Evolutionary conservation across 2,797 vertebrate genomes (phyloP).

Genomic region (Malacoraja senta): DNA sequence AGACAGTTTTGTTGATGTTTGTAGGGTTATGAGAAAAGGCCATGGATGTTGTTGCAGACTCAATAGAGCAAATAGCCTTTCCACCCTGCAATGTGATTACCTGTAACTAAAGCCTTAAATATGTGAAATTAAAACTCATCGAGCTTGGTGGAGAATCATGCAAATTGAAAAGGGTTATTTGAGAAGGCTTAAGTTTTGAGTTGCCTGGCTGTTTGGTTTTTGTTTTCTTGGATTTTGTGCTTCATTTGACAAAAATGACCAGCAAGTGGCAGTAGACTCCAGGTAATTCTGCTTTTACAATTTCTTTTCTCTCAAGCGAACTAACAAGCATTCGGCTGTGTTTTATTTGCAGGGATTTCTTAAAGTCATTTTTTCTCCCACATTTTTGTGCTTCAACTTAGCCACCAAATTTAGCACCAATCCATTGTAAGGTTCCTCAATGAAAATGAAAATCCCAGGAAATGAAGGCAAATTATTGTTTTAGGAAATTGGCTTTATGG

Average conservation of each 20-base stretch:
- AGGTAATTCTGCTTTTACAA: too few relatives aligned
- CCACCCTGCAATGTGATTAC: not conserved
- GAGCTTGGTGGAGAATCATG: not conserved
- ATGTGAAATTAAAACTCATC: not conserved
- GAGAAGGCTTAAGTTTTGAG: not conserved
- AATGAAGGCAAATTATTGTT: too few relatives aligned
- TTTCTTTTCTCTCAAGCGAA: not conserved
- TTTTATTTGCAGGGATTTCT: not conserved
- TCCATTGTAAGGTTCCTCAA: too few relatives aligned
- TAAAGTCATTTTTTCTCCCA: too few relatives aligned
- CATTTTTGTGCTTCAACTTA: too few relatives aligned
- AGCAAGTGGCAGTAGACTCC: constrained; percentile 12
- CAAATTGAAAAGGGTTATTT: not conserved
- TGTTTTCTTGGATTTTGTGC: not conserved
- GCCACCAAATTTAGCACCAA: too few relatives aligned
- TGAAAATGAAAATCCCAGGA: too few relatives aligned
- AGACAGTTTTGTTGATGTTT: not conserved
- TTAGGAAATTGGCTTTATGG: too few relatives aligned
- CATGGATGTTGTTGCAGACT: not conserved
- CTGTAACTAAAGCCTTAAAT: not conserved
- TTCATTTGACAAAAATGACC: constrained; percentile 14
- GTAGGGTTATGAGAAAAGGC: not conserved
- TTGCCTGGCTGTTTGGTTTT: not conserved
- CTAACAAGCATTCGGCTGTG: not conserved
- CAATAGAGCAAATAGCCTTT: too few relatives aligned